phyloP scores from a whole-genome alignment of 2,113 vertebrate species.

The Gymnarchus niloticus region DNA sequence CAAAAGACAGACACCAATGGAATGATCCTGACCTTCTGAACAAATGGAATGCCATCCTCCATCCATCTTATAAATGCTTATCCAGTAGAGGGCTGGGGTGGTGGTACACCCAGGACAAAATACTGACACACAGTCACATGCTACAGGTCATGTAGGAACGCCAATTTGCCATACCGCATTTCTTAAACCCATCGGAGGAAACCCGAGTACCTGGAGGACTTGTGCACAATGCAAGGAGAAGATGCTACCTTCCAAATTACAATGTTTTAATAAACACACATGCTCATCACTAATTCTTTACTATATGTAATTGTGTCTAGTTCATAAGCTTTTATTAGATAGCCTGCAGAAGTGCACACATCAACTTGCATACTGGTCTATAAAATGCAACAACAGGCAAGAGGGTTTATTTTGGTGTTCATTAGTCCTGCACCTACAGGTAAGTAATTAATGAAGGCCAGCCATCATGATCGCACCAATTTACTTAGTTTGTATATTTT shows the following conservation, averaged over 20 bases:
- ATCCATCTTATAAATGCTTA: background rate
- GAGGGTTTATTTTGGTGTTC: background rate
- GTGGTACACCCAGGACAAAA: background rate
- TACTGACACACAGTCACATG: too few species aligned
- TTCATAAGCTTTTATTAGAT: too few species aligned
- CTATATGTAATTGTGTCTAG: too few species aligned
- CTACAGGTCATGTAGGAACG: too few species aligned
- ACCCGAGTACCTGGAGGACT: too few species aligned
- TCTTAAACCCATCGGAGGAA: too few species aligned
- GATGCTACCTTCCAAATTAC: too few species aligned
- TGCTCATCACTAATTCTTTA: too few species aligned
- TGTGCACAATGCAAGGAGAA: too few species aligned
- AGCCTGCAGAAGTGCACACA: too few species aligned
- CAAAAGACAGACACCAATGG: background rate
- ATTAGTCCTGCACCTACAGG: background rate
- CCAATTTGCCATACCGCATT: too few species aligned
- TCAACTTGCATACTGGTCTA: background rate
- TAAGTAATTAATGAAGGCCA: background rate
- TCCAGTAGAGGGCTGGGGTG: background rate
- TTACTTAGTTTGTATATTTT: background rate
- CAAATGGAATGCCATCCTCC: background rate
- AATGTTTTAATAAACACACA: too few species aligned
- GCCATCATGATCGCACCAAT: background rate
- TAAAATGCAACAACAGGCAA: background rate
- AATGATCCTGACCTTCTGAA: background rate